phyloP scores from a whole-genome alignment of 2,113 vertebrate genomes.

The Pyrgilauda ruficollis region DNA sequence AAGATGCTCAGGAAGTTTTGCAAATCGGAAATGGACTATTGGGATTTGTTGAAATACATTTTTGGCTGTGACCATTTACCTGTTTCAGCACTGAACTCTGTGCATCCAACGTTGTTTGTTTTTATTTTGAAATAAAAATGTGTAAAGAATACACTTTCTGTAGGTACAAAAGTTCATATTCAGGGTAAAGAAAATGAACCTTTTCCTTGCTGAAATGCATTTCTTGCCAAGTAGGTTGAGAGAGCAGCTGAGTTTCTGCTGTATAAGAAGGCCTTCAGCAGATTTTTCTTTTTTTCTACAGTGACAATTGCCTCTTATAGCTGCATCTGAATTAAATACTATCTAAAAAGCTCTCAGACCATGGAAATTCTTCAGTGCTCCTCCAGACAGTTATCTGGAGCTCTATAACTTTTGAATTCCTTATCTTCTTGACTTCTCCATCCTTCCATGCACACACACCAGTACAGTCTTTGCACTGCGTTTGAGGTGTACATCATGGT shows the following conservation, averaged over 20 bases:
- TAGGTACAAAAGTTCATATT: neutral
- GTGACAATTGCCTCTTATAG: neutral
- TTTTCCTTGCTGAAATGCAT: neutral
- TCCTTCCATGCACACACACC: no score
- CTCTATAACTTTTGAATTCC: neutral
- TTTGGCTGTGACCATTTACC: slow-evolving; percentile 10
- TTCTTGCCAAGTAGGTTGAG: slow-evolving; percentile 19
- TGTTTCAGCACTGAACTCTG: slow-evolving; percentile 12
- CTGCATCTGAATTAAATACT: neutral
- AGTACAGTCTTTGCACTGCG: neutral
- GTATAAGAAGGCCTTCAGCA: neutral
- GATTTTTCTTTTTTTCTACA: neutral
- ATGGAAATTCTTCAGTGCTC: neutral
- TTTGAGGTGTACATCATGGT: neutral
- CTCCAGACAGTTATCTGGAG: neutral
- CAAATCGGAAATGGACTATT: neutral
- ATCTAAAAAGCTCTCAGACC: neutral
- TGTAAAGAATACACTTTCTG: neutral
- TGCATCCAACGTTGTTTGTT: neutral
- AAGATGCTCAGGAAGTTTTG: slow-evolving; percentile 13
- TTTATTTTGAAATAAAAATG: neutral
- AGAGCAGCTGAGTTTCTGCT: neutral
- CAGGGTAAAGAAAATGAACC: neutral
- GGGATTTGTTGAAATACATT: neutral
- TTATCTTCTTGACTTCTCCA: neutral